Base-by-base conservation (phyloP, 2,113 vertebrate genomes). In the Oreochromis spilurus region DNA sequence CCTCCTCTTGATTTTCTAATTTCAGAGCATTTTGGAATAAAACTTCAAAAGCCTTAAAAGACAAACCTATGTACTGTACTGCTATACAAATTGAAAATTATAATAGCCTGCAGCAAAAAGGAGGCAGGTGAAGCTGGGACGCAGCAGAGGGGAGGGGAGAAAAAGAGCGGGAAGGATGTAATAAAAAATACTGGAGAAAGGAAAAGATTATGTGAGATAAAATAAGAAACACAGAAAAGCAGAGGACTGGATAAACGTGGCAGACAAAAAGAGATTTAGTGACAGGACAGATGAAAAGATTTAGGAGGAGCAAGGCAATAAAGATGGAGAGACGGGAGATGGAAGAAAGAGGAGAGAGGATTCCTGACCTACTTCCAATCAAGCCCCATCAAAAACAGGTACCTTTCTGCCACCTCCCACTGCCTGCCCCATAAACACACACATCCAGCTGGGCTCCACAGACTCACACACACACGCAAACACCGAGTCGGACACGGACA, bases 311-410 rank as follows among this genome's bases (percentile, higher is more conserved):
- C 81, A 60, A 54, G 31, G 52, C 5, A 10, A 7, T 5, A 58
- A 75, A 86, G 82, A 72, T n/a, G 11, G 40, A 82, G n/a, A 29
- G 21, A 24, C 54, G 12, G n/a, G 60, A 62, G 53, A 52, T 11
- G 24, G 4, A 24, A 62, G 6, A 72, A 75, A 86, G 62, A 67
- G 10, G n/a, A 86, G 24, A 48, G 55, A 83, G 52, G 38, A 54
- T 88, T 81, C 79, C 62, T 92, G 88, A 92, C 93, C 91, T 79
- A 91, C 60, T 91, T 93, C 86, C n/a, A 89, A 83, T 89, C 81
- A 82, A 53, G 31, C 31, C 57, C 19, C 60, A 26, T 84, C 85
- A 84, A 85, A 89, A 88, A 84, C 88, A 82, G 88, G 81, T 77
- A 55, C 83, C 84, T 82, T 75, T 88, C 77, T 77, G 21, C 85